phyloP scores from a whole-genome alignment of 1,140 invertebrate genomes.

The Panulirus ornatus region DNA sequence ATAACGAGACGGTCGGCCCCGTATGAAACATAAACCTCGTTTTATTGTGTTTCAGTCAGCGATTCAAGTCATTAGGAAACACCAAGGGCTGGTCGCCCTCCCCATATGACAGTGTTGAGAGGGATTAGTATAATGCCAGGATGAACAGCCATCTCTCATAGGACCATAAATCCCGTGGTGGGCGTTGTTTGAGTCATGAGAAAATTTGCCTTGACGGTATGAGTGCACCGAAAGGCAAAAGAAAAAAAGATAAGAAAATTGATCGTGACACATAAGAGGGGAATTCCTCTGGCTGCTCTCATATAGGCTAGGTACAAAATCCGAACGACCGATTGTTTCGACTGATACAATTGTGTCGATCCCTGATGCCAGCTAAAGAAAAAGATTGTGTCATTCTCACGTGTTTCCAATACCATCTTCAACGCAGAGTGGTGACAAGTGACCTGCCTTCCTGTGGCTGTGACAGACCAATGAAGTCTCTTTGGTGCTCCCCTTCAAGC shows the following conservation, averaged over 20 bases:
- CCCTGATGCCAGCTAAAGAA: too few species aligned
- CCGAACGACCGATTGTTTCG: too few species aligned
- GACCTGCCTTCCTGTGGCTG: too few species aligned
- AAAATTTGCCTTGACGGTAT: constrained; percentile 51
- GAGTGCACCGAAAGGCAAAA: constrained; percentile 6
- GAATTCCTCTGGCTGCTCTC: too few species aligned
- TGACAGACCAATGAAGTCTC: too few species aligned
- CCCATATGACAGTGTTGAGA: constrained; percentile 29
- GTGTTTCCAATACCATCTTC: too few species aligned
- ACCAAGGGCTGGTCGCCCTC: constrained; percentile 38
- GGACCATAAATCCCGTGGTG: constrained; percentile 42
- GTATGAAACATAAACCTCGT: constrained; percentile 66
- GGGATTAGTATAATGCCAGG: not conserved
- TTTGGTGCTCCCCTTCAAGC: too few species aligned
- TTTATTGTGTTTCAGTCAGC: constrained; percentile 54
- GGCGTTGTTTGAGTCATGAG: constrained; percentile 45
- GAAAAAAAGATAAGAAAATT: constrained; percentile 4
- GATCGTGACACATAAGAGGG: too few species aligned
- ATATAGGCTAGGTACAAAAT: too few species aligned
- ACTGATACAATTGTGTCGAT: too few species aligned
- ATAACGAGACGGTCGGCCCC: constrained; percentile 60
- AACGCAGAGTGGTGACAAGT: too few species aligned
- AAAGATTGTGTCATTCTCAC: too few species aligned
- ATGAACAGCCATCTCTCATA: constrained; percentile 15
- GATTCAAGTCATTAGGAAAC: constrained; percentile 51